phyloP scores from a whole-genome alignment of 92 coral and sea anemone species.

The Phenganax subtilis region DNA sequence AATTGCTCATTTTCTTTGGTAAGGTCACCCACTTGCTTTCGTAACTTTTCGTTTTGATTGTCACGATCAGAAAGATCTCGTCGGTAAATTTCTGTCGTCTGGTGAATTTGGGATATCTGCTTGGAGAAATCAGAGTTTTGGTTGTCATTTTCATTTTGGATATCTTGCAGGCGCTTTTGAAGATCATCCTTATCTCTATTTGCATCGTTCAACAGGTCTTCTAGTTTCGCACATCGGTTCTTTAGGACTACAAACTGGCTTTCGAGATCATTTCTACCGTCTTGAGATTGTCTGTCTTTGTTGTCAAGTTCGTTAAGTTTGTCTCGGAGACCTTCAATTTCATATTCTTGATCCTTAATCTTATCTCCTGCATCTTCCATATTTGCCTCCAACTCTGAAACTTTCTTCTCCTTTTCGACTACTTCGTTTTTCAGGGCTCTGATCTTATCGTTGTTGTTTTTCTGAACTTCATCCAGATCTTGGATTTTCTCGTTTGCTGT shows the following conservation, averaged over 20 bases:
- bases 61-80: constrained; percentile 65
- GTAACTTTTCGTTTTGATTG: constrained; percentile 65
- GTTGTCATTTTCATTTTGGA: constrained; percentile 64
- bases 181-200: constrained; percentile 59
- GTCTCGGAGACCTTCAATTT: constrained; percentile 73
- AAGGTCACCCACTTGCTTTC: constrained; percentile 69
- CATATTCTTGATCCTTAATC: constrained; percentile 69
- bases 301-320: constrained; percentile 63
- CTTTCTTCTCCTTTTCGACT: constrained; percentile 51
- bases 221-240: constrained; percentile 57
- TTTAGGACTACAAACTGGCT: constrained; percentile 48
- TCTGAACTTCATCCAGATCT: constrained; percentile 48
- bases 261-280: constrained; percentile 58
- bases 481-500: constrained; percentile 63
- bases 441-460: constrained; percentile 51
- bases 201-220: constrained; percentile 59
- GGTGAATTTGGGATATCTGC: constrained; percentile 65
- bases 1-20: constrained; percentile 70
- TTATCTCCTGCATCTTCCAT: constrained; percentile 61
- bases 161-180: constrained; percentile 58
- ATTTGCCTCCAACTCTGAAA: constrained; percentile 61
- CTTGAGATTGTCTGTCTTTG: constrained; percentile 45
- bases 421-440: constrained; percentile 54
- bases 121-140: constrained; percentile 63
- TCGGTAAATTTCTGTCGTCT: constrained; percentile 59